Conservation (phyloP, 1,140 invertebrate species). For the Phortica variegata region DNA sequence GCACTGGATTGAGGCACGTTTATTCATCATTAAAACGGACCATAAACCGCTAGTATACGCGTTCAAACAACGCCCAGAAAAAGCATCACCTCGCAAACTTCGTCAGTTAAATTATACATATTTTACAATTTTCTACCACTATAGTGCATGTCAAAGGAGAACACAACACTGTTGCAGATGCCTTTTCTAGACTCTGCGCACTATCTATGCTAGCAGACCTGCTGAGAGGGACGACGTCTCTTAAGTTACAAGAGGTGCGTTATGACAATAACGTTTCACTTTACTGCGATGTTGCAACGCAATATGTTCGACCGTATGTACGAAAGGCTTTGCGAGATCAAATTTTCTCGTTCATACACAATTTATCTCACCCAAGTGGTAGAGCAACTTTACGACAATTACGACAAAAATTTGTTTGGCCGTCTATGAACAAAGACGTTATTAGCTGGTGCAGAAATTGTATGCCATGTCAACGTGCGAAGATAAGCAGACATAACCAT, state of each 20-base stretch:
- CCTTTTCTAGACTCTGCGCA: not conserved
- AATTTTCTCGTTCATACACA: conserved; percentile 21
- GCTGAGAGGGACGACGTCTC: too few species aligned
- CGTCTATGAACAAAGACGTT: conserved; percentile 29
- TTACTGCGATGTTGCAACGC: conserved; percentile 10
- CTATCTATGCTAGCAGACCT: not conserved
- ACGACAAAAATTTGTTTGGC: conserved; percentile 21
- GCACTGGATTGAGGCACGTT: too few species aligned
- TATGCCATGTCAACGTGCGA: conserved; percentile 21
- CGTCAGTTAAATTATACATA: conserved; percentile 31
- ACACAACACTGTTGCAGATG: conserved; percentile 36
- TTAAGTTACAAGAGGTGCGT: not conserved
- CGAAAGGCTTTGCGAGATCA: conserved; percentile 15
- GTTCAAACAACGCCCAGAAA: conserved; percentile 33
- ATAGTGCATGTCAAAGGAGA: conserved; percentile 2
- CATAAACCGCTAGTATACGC: conserved; percentile 41
- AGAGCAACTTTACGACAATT: conserved; percentile 18
- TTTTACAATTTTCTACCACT: conserved; percentile 30
- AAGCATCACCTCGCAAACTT: conserved; percentile 36
- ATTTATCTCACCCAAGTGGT: conserved; percentile 29
- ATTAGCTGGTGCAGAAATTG: conserved; percentile 8
- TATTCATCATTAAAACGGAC: too few species aligned
- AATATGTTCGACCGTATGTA: conserved; percentile 31
- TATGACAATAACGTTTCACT: not conserved
- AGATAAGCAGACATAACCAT: conserved; percentile 4